A percentile compares a stretch with the other conserved stretches of the same genome.
phyloP scores from a whole-genome alignment of 2,888 invertebrate species.

The Apamea epomidion region DNA sequence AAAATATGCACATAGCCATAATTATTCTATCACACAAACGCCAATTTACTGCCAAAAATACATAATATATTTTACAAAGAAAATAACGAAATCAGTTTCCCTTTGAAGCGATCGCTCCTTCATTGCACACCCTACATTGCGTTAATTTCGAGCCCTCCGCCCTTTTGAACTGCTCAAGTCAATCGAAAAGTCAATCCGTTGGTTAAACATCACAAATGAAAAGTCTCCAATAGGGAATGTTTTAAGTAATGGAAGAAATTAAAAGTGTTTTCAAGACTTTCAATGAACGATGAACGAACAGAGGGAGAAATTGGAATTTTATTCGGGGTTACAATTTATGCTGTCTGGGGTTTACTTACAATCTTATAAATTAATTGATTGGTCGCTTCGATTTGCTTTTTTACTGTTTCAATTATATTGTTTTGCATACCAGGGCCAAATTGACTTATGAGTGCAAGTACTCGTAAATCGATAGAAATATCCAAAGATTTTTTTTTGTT shows the following conservation, averaged over 20 bases:
- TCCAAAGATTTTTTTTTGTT: background rate
- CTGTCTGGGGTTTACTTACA: slow-evolving; percentile 66
- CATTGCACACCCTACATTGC: slow-evolving; percentile 86
- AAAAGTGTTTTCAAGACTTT: slow-evolving; percentile 87
- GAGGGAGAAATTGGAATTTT: slow-evolving; percentile 75
- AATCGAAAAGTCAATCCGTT: slow-evolving; percentile 89
- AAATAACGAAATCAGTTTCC: slow-evolving; percentile 85
- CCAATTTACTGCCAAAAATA: slow-evolving; percentile 64
- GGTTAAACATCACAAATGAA: slow-evolving; percentile 90
- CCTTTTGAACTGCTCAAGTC: slow-evolving; percentile 89
- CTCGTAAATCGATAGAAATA: background rate
- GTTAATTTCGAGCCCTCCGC: slow-evolving; percentile 86
- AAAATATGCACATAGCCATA: slow-evolving; percentile 5
- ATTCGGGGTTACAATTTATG: slow-evolving; percentile 68
- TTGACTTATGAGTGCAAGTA: slow-evolving; percentile 18
- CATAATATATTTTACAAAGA: slow-evolving; percentile 79
- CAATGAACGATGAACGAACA: slow-evolving; percentile 75
- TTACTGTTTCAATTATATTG: slow-evolving; percentile 63
- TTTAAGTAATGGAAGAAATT: slow-evolving; percentile 88
- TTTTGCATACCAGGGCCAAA: slow-evolving; percentile 27
- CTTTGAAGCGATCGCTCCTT: slow-evolving; percentile 85
- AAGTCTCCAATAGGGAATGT: slow-evolving; percentile 87
- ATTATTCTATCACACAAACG: slow-evolving; percentile 47
- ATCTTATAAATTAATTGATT: slow-evolving; percentile 72
- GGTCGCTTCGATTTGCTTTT: slow-evolving; percentile 54